phyloP scores from a whole-genome alignment of 2,113 vertebrate species.

The zebrafish (Danio rerio) region DNA sequence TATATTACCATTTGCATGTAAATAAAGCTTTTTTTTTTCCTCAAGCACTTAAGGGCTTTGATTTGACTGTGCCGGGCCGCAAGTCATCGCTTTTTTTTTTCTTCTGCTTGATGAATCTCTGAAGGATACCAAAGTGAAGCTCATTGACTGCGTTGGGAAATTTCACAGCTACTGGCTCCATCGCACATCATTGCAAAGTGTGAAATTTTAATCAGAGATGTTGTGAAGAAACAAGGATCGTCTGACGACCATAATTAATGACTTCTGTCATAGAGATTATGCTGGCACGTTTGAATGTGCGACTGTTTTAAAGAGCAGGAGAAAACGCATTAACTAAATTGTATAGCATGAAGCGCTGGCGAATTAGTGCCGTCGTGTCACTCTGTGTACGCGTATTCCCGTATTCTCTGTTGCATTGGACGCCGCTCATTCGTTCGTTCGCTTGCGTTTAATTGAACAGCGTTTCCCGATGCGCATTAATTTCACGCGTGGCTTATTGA shows the following conservation, averaged over 20 bases:
- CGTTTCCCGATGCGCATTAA: conserved; percentile 74
- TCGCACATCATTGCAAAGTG: conserved; percentile 94
- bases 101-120: conserved; percentile 77
- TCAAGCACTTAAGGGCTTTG: conserved; percentile 83
- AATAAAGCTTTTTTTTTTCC: conserved; percentile 76
- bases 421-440: conserved; percentile 75
- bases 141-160: conserved; percentile 82
- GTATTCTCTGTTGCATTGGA: conserved; percentile 76
- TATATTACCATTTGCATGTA: conserved; percentile 81
- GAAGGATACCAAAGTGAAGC: conserved; percentile 84
- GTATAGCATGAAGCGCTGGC: conserved; percentile 71
- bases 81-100: conserved; percentile 75
- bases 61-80: conserved; percentile 83
- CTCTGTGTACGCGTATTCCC: conserved; percentile 66
- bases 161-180: conserved; percentile 92
- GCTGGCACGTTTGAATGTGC: conserved; percentile 85
- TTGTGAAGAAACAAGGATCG: conserved; percentile 94
- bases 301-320: conserved; percentile 85
- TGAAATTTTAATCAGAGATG: conserved; percentile 99
- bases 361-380: conserved; percentile 73
- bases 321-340: conserved; percentile 80
- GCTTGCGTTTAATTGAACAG: conserved; percentile 80
- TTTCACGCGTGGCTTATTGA: conserved; percentile 73
- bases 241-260: conserved; percentile 95
- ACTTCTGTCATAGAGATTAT: conserved; percentile 95